These are phyloP conservation scores for Acinonyx jubatus DNA, from an alignment of 2,113 vertebrate species.

Conservation along the genomic window DNA sequence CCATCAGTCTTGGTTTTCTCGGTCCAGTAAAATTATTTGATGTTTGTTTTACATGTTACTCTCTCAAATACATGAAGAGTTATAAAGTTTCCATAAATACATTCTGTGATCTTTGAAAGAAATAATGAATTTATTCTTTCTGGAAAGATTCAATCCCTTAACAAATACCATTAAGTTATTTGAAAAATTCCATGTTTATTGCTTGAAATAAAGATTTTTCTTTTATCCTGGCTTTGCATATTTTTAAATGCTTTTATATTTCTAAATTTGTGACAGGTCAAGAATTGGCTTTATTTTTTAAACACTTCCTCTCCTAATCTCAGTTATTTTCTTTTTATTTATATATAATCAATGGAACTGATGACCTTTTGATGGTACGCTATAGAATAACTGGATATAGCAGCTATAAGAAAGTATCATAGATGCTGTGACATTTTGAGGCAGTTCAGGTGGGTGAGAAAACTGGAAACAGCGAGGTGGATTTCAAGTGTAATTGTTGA, in stretches of 20 bases:
- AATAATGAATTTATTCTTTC: slow-evolving; percentile 1
- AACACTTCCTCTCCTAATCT: not conserved
- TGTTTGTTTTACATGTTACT: not conserved
- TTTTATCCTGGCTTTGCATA: not conserved
- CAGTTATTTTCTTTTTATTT: not conserved
- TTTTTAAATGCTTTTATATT: not conserved
- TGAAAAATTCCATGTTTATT: not conserved
- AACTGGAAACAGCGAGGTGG: not conserved
- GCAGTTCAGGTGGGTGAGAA: not conserved
- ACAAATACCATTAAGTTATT: not conserved
- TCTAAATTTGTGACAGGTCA: not conserved
- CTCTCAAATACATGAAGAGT: not conserved
- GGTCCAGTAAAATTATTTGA: not conserved
- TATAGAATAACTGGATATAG: not conserved
- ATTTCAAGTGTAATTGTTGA: not conserved
- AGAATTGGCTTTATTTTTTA: not conserved
- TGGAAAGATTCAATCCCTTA: not conserved
- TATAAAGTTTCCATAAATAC: not conserved
- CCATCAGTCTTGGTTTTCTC: not conserved
- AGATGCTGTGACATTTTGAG: not conserved
- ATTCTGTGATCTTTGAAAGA: not conserved
- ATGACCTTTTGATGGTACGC: not conserved
- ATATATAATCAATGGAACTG: not conserved
- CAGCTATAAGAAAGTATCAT: not conserved
- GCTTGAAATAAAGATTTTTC: not conserved